Evolutionary conservation across 2,113 vertebrate genomes (phyloP).

Genomic region (Ramphastos sulfuratus): DNA sequence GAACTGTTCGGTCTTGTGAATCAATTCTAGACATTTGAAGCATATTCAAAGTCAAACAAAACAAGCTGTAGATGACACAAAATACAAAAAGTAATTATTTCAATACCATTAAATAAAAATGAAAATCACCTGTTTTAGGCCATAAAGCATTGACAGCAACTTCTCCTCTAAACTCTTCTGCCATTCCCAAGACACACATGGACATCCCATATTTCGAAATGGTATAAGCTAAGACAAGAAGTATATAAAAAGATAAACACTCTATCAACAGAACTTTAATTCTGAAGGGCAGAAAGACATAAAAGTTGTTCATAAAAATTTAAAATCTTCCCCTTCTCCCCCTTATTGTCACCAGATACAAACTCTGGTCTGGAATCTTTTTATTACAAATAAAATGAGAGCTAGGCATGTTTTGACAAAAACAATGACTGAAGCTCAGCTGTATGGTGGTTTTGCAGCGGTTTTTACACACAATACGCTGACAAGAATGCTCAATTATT

Average conservation of each 20-base stretch:
- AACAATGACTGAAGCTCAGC: not conserved
- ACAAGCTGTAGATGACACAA: not conserved
- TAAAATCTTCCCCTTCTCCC: not conserved
- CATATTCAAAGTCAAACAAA: not conserved
- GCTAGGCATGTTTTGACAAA: not conserved
- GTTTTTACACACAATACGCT: not conserved
- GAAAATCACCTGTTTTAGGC: slow-evolving; percentile 89
- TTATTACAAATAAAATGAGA: not conserved
- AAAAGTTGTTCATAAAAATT: not conserved
- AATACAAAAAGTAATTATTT: not conserved
- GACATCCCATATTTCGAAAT: slow-evolving; percentile 99
- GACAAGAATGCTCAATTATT: not conserved
- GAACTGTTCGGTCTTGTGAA: not conserved
- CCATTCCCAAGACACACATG: slow-evolving; percentile 98
- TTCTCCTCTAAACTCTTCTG: slow-evolving; percentile 95
- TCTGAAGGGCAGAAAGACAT: not conserved
- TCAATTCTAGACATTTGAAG: not conserved
- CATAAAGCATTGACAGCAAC: slow-evolving; percentile 96
- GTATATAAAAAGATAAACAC: not conserved
- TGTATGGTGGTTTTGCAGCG: not conserved
- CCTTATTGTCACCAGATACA: not conserved
- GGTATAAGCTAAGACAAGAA: slow-evolving; percentile 86
- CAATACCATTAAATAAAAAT: not conserved
- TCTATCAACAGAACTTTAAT: not conserved
- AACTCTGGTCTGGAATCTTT: not conserved